phyloP scores from a whole-genome alignment of 1,140 invertebrate genomes.

The Hylyphantes graminicola region DNA sequence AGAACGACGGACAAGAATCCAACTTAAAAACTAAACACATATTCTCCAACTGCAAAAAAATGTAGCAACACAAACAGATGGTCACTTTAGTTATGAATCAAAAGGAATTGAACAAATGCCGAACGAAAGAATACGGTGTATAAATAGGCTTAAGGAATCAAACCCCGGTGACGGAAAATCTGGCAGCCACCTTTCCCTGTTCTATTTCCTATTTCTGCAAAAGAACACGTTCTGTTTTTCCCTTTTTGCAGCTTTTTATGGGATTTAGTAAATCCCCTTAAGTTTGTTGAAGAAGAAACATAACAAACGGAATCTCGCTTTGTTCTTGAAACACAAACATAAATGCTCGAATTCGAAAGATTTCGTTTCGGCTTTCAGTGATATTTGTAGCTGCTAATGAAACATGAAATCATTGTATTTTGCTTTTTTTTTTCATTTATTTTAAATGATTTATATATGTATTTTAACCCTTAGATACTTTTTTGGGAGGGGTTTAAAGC shows the following conservation, averaged over 20 bases:
- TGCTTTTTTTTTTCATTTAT: no score
- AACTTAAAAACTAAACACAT: no score
- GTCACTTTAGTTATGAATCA: background rate
- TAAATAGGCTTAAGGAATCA: background rate
- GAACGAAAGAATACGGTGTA: background rate
- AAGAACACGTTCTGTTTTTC: conserved; percentile 16
- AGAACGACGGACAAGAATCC: no score
- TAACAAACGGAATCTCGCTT: conserved; percentile 12
- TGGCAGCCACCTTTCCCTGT: background rate
- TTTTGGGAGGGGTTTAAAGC: no score
- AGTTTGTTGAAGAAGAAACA: background rate
- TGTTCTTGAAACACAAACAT: background rate
- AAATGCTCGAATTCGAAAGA: no score
- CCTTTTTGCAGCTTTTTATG: conserved; percentile 10
- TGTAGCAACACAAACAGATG: no score
- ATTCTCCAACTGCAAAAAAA: no score
- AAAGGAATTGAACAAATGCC: background rate
- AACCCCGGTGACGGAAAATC: background rate
- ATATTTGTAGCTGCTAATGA: no score
- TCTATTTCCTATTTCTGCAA: background rate
- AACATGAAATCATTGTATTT: no score
- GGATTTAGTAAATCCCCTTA: conserved; percentile 29
- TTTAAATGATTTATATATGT: no score
- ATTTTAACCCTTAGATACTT: no score
- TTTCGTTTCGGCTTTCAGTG: no score